phyloP scores from a whole-genome alignment of 2,888 invertebrate genomes.

The Tridacna crocea region DNA sequence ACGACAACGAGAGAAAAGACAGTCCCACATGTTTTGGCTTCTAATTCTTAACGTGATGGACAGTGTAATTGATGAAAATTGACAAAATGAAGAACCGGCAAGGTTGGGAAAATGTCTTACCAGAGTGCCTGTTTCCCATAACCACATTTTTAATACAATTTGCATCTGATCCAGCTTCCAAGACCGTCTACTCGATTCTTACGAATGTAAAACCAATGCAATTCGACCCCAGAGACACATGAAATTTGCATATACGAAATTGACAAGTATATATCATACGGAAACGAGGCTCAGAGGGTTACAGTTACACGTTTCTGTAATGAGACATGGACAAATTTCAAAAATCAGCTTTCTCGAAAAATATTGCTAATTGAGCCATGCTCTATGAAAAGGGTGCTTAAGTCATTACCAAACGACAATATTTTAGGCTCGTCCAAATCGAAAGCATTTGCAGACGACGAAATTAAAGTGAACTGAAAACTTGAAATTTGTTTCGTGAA shows the following conservation, averaged over 20 bases:
- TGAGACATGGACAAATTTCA: conserved; percentile 11
- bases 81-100: not conserved
- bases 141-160: conserved; percentile 5
- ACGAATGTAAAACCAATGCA: not conserved
- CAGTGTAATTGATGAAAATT: not conserved
- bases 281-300: conserved; percentile 1
- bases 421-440: too few relatives aligned
- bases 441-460: too few relatives aligned
- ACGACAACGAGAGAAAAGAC: too few relatives aligned
- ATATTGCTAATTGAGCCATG: not conserved
- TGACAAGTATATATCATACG: conserved; percentile 23
- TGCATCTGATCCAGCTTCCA: not conserved
- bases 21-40: not conserved
- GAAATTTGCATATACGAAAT: conserved; percentile 24
- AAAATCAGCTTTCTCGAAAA: conserved; percentile 4
- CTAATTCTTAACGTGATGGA: not conserved
- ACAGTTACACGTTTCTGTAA: not conserved
- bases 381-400: too few relatives aligned
- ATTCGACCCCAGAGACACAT: conserved; percentile 2
- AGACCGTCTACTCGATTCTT: not conserved
- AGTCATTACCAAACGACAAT: too few relatives aligned
- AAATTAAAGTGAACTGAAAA: too few relatives aligned
- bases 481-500: too few relatives aligned
- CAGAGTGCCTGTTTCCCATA: not conserved
- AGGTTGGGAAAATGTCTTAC: not conserved